Base-by-base conservation (phyloP, 2,797 vertebrate species). In the Eulemur coronatus region DNA sequence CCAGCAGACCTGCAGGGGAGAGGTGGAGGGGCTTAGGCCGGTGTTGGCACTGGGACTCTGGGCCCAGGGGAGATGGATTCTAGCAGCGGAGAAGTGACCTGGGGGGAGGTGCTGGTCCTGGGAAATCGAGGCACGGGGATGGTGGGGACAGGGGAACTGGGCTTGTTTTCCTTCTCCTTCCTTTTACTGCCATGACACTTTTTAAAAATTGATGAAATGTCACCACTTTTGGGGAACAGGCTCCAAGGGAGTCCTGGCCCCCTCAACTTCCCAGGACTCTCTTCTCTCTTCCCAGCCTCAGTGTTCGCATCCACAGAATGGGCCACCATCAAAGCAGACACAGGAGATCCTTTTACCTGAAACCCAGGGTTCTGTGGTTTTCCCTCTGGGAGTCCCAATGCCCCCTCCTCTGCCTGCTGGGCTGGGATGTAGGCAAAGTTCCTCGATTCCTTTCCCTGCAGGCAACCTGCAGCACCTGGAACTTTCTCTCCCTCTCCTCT, bases 1-100 rank as follows among this genome's bases (percentile, higher is more conserved):
- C 99, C 93, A 99, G 98, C 96, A 99, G 99, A 92, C 99, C 99
- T 99, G 98, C 12, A 81, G 35, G 35, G 69, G 87, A 96, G 94
- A 97, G 80, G n/a, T 4, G 50, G 61, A 1, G 30, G 67, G 86
- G 70, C 67, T 97, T 5, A 93, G 86, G 24, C 38, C 14, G n/a
- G 41, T 26, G 15, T 18, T 41, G 52, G 86, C 9, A 15, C 57
- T 1, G 67, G 46, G 63, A 35, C 48, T 55, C 59, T 35, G 17
- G 38, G 4, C 35, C 35, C 43, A 43, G 89, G n/a, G 24, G 1
- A 30, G 26, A 18, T 1, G 24, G 59, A 81, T 57, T 30, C 35
- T 43, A 41, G 69, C 22, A 55, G 43, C 52, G 69, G 63, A 65
- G 50, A 28, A 7, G 18, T 30, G 79, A 75, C 59, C 18, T 33